Percentiles rank a stretch among this genome's conserved stretches.
Conservation (phyloP, 2,797 vertebrate species). For the Holocentrus rufus region DNA sequence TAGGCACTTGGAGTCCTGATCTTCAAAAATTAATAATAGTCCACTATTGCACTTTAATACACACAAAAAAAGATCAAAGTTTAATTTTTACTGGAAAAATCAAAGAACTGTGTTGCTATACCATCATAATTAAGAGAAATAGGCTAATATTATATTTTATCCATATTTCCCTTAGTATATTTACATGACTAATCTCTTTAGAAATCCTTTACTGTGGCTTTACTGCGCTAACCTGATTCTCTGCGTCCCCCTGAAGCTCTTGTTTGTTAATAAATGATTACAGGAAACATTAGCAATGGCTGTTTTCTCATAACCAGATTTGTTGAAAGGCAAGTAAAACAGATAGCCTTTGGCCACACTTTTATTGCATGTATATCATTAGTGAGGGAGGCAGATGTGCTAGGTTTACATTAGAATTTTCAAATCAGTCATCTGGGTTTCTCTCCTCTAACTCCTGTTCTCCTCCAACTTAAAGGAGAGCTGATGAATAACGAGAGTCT, state of each 20-base stretch:
- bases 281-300: constrained; percentile 71
- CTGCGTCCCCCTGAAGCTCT: constrained; percentile 75
- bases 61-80: background rate
- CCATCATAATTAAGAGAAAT: constrained; percentile 31
- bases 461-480: constrained; percentile 19
- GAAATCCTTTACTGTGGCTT: constrained; percentile 38
- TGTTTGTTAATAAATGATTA: constrained; percentile 83
- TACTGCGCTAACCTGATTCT: constrained; percentile 54
- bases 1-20: background rate
- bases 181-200: constrained; percentile 45
- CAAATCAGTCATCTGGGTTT: constrained; percentile 24
- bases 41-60: background rate
- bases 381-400: constrained; percentile 27
- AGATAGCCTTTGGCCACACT: constrained; percentile 58
- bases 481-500: no score
- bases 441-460: constrained; percentile 4
- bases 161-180: background rate
- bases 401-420: constrained; percentile 32
- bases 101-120: constrained; percentile 14
- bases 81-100: constrained; percentile 25
- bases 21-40: constrained; percentile 9
- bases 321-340: constrained; percentile 59
- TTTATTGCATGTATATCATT: constrained; percentile 61
- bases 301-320: constrained; percentile 65
- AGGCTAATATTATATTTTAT: constrained; percentile 26